phyloP scores from a whole-genome alignment of 2,797 vertebrate species.

The Fistularia tabacaria region DNA sequence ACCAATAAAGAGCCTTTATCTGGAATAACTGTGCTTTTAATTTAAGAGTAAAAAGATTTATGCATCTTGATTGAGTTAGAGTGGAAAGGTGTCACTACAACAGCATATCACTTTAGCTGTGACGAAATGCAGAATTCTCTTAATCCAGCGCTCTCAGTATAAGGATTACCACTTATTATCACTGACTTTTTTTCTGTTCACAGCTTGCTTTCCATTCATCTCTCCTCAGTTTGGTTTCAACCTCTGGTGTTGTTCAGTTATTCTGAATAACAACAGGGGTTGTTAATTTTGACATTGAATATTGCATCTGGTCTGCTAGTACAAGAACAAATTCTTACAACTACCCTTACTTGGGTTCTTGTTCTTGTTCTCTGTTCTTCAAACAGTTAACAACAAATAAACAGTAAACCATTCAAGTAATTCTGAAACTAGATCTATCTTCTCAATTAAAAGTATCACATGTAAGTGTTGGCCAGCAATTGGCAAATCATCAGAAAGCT shows the following conservation, averaged over 20 bases:
- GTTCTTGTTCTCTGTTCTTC: neutral
- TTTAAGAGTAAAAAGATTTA: conserved; percentile 35
- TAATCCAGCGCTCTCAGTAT: conserved; percentile 48
- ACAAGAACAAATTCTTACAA: conserved; percentile 30
- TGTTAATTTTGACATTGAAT: conserved; percentile 20
- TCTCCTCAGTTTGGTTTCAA: conserved; percentile 36
- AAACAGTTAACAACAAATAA: conserved; percentile 4
- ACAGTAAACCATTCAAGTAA: conserved; percentile 1
- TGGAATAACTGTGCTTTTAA: conserved; percentile 21
- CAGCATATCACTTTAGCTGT: conserved; percentile 42
- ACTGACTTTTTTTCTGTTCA: conserved; percentile 35
- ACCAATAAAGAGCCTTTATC: conserved; percentile 13
- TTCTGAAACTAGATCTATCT: too few relatives aligned
- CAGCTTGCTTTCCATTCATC: conserved; percentile 22
- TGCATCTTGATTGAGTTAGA: conserved; percentile 19
- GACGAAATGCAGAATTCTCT: conserved; percentile 51
- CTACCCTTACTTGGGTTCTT: conserved; percentile 3
- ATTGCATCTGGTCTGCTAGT: conserved; percentile 44
- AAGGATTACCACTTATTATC: conserved; percentile 61
- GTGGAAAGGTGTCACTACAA: conserved; percentile 43
- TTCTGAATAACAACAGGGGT: conserved; percentile 5
- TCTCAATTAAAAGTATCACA: too few relatives aligned
- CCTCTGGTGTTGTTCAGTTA: conserved; percentile 27
- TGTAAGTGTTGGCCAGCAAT: too few relatives aligned
- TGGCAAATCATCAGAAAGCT: too few relatives aligned